These are phyloP conservation scores for Drosophila bocqueti DNA, from an alignment of 1,140 invertebrate species.

Conservation along the genomic window DNA sequence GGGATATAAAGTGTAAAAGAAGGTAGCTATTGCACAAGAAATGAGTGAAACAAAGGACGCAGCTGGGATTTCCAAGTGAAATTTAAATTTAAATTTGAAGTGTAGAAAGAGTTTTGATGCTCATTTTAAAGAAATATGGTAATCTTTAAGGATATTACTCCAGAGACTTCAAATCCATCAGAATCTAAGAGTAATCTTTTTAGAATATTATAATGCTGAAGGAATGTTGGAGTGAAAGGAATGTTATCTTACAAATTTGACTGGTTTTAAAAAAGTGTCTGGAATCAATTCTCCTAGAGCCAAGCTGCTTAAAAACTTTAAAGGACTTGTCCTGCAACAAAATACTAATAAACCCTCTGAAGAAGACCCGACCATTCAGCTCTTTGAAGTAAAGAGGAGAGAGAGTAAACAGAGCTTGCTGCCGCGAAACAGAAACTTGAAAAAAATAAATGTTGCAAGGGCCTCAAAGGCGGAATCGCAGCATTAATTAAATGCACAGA, in stretches of 20 bases:
- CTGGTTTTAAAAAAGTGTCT: neutral
- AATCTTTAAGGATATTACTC: no score
- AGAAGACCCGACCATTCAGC: neutral
- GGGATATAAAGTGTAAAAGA: no score
- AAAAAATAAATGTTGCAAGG: neutral
- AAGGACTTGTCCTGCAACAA: neutral
- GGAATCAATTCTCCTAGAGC: neutral
- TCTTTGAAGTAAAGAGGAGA: neutral
- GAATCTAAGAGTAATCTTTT: no score
- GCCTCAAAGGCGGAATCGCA: constrained; percentile 26
- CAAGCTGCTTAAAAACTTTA: neutral
- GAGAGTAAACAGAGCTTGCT: neutral
- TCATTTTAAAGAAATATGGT: no score
- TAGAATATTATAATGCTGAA: no score
- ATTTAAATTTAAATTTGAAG: no score
- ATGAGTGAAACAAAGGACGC: no score
- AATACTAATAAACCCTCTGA: neutral
- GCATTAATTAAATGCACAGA: constrained; percentile 62
- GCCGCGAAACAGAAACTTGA: neutral
- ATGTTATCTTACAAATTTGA: neutral
- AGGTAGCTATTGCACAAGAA: no score
- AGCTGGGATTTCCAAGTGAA: no score
- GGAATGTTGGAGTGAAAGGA: neutral
- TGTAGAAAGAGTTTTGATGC: no score
- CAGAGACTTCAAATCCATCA: no score